phyloP scores from a whole-genome alignment of 2,888 invertebrate species.

The Branchipolynoe longqiensis region DNA sequence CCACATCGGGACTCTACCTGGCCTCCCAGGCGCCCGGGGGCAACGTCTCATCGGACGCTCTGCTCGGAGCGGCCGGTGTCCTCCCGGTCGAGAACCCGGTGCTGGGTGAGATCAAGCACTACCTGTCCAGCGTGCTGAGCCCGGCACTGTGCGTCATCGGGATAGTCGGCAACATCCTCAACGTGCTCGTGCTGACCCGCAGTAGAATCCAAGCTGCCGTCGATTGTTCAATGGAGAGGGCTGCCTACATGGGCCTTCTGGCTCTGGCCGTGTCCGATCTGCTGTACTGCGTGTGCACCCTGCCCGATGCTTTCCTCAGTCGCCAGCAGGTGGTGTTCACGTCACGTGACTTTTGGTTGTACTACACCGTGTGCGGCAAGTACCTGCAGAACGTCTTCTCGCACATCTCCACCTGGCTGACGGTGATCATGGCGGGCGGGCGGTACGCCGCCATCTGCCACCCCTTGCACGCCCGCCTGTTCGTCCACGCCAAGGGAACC shows the following conservation, averaged over 20 bases:
- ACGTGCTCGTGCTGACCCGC: constrained; percentile 76
- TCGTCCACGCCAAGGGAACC: constrained; percentile 76
- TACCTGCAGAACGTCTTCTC: constrained; percentile 79
- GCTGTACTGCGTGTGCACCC: constrained; percentile 77
- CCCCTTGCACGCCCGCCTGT: constrained; percentile 78
- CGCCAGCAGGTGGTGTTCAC: constrained; percentile 65
- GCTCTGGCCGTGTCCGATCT: constrained; percentile 79
- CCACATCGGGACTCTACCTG: too few relatives aligned
- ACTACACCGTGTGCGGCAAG: constrained; percentile 65
- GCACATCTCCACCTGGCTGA: constrained; percentile 79
- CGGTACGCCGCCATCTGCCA: constrained; percentile 81
- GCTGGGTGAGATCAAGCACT: constrained; percentile 65
- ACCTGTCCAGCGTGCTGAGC: constrained; percentile 73
- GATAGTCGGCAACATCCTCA: constrained; percentile 77
- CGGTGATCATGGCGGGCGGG: constrained; percentile 80
- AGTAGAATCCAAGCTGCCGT: constrained; percentile 75
- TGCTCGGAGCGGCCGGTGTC: too few relatives aligned
- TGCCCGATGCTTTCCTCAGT: constrained; percentile 74
- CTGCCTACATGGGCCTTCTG: constrained; percentile 79
- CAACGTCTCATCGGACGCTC: too few relatives aligned
- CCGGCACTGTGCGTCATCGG: constrained; percentile 77
- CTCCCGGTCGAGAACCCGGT: constrained; percentile 1
- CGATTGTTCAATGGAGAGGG: constrained; percentile 79
- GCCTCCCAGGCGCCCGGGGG: too few relatives aligned
- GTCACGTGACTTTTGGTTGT: constrained; percentile 68